Base-by-base conservation (phyloP, 1,140 invertebrate species). In the Ceratina japonica region DNA sequence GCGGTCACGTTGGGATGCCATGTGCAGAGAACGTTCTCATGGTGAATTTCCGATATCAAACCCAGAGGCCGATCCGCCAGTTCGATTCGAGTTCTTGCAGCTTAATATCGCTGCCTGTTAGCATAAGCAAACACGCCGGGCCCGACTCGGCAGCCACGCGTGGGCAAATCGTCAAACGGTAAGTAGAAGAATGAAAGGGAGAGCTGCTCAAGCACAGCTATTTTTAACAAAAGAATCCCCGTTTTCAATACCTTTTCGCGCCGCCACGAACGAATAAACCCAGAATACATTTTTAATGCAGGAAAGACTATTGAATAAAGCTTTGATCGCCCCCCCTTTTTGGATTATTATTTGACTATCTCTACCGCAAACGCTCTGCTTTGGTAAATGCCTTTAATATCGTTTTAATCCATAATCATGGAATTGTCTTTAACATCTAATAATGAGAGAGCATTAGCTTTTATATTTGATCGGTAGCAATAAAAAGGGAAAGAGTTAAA, bases 51-150 rank as follows among this genome's bases (percentile, higher is more conserved):
- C 84, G 85, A 86, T 86, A 86, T 86, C 75, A 80, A 80, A 56
- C 52, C 72, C 66, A 22, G 64, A 72, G 61, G 68, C 56, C 56
- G 79, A 72, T 74, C 81, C 75, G 64, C 49, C 51, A 37, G 65
- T 73, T 65, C 62, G 82, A 73, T 85, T 85, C 61, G 61, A 54
- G 56, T 65, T 76, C 72, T 84, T 75, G 68, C n/a, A 80, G 83
- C 75, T 82, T 85, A 81, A 86, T 86, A 86, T 85, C 85, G 84
- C 75, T 68, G 79, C 80, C 56, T 82, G 83, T 86, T 86, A 86
- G 83, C 83, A 86, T 86, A 82, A 79, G 81, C 83, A 86, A 86
- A 86, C 79, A 85, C 52, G 22, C 59, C 62, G 65, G 59, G 68
- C 37, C 62, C 52, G 61, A 71, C 64, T 58, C 37, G 49, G 81